Evolutionary conservation across 2,797 vertebrate genomes (phyloP).

Genomic region (Triplophysa bombifrons): DNA sequence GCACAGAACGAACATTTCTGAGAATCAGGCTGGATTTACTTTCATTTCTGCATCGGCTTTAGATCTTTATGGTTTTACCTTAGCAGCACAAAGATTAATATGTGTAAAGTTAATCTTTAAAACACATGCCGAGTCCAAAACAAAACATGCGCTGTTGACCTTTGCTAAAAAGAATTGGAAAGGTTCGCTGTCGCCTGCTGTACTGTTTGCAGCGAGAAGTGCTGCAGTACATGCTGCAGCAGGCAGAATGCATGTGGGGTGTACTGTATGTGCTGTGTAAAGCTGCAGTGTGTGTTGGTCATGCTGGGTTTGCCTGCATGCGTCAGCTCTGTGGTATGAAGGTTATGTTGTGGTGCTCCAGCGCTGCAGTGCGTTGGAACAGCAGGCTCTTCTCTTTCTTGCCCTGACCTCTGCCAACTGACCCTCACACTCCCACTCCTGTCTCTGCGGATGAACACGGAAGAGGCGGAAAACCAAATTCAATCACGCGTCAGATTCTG

Average conservation of each 20-base stretch:
- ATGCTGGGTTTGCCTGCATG: slow-evolving; percentile 58
- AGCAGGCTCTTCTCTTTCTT: slow-evolving; percentile 60
- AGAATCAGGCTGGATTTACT: slow-evolving; percentile 11
- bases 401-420: slow-evolving; percentile 61
- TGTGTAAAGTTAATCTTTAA: background rate
- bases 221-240: slow-evolving; percentile 44
- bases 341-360: slow-evolving; percentile 69
- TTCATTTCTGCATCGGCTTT: slow-evolving; percentile 18
- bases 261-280: slow-evolving; percentile 22
- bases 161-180: slow-evolving; percentile 6
- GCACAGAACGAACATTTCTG: slow-evolving; percentile 1
- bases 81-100: background rate
- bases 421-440: slow-evolving; percentile 49
- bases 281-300: slow-evolving; percentile 45
- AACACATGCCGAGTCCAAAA: background rate
- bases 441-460: slow-evolving; percentile 57
- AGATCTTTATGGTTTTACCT: slow-evolving; percentile 8
- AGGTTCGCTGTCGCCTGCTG: background rate
- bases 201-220: slow-evolving; percentile 3
- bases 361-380: slow-evolving; percentile 67
- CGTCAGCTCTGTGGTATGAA: slow-evolving; percentile 68
- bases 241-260: slow-evolving; percentile 36
- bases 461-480: slow-evolving; percentile 49
- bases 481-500: slow-evolving; percentile 13
- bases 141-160: background rate